Conservation (phyloP, 35 echinoderm and acorn worm genomes). For the Hemicentrotus pulcherrimus region DNA sequence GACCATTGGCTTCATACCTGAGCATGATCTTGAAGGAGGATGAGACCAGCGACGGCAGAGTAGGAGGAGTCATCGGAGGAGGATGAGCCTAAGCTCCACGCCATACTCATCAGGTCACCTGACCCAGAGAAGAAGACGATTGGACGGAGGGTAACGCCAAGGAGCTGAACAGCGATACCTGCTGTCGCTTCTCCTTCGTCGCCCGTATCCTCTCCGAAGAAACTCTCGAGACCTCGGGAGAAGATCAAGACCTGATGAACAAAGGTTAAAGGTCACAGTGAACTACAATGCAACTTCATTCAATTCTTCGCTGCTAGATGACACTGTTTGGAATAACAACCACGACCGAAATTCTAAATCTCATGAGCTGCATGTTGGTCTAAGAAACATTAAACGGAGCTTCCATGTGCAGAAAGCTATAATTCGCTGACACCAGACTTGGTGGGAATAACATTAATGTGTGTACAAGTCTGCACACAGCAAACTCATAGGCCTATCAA, state of each 20-base stretch:
- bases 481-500: no score
- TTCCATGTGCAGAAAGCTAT: no score
- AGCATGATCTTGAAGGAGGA: slow-evolving; percentile 84
- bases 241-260: slow-evolving; percentile 70
- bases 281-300: no score
- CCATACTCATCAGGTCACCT: slow-evolving; percentile 91
- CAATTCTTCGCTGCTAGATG: no score
- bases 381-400: no score
- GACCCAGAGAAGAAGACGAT: slow-evolving; percentile 67
- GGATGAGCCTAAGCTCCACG: slow-evolving; percentile 88
- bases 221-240: slow-evolving; percentile 82
- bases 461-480: no score
- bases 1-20: slow-evolving; percentile 48
- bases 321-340: no score
- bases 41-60: slow-evolving; percentile 73
- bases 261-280: not conserved
- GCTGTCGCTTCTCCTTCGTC: slow-evolving; percentile 74
- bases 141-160: slow-evolving; percentile 78
- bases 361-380: no score
- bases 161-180: slow-evolving; percentile 74
- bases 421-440: no score
- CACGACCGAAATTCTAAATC: no score
- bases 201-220: slow-evolving; percentile 85
- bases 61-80: slow-evolving; percentile 52
- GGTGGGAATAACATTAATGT: no score